Evolutionary conservation across 2,888 invertebrate genomes (phyloP), one percentile per base, ranked within the genome.

Genomic region (Ptychoptera albimana): DNA sequence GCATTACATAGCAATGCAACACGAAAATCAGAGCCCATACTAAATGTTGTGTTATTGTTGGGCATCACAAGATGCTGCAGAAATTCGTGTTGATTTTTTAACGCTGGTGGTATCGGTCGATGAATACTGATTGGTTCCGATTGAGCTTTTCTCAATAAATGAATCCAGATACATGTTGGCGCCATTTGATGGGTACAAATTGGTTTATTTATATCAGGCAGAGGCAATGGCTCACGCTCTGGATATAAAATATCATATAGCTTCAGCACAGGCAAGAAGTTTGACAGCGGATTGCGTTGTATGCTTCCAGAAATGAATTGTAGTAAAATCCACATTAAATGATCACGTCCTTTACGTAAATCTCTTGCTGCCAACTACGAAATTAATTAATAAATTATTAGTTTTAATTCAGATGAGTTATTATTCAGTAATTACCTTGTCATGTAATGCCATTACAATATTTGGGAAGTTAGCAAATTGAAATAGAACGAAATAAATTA

Each of bases 301-400:
- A 93, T 93, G 57, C 91, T 92, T 41, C 94, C 94, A 0, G 96
- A 94, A 54, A 97, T 89, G 57, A 93, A 96, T 67, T 98, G 97
- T 37, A 98, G 68, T 13, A 97, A 68, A 14, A 93, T 86, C 96
- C 97, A 97, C 96, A 98, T 97, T n/a, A 98, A 69, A 56, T 97
- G 93, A 65, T 96, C 96, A 40, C 97, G 72, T 0, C 94, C 93
- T 63, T 88, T 86, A 48, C 83, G 75, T 59, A 92, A 70, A 57
- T 89, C 87, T 51, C 82, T 73, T 8, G 80, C 81, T 37, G 80
- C 74, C 34, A 88, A 63, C 76, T 78, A 51, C 10, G 64, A 60
- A 42, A 11, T 11, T 31, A n/a, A n/a, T n/a, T n/a, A n/a, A n/a
- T n/a, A n/a, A n/a, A n/a, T n/a, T n/a, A n/a, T 30, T 11, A 0